These are phyloP conservation scores for Coptodon rendalli DNA, from an alignment of 2,113 vertebrate species.

Conservation along the genomic window DNA sequence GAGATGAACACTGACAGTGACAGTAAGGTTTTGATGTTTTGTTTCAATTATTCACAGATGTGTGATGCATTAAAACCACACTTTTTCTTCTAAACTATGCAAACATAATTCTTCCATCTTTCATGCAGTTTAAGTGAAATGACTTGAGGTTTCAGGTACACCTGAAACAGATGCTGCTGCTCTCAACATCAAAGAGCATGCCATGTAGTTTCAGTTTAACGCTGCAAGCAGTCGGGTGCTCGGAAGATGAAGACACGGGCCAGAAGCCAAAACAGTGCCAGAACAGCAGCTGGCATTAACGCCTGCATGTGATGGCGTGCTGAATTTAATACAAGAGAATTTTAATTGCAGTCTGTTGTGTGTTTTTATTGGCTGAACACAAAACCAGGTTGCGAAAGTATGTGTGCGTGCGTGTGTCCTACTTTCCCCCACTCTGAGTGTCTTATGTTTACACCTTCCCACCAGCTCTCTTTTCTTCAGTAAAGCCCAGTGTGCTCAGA, in stretches of 20 bases:
- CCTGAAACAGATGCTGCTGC: neutral
- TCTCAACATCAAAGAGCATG: neutral
- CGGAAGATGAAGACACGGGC: constrained; percentile 1
- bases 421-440: neutral
- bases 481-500: neutral
- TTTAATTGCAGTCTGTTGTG: neutral
- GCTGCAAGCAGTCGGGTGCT: neutral
- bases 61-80: neutral
- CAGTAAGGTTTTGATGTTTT: neutral
- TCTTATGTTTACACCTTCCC: neutral
- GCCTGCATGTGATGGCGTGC: neutral
- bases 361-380: neutral
- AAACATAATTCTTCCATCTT: neutral
- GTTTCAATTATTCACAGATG: neutral
- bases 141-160: neutral
- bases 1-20: neutral
- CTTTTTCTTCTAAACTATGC: neutral
- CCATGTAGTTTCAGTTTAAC: neutral
- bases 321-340: neutral
- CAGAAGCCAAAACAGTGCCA: neutral
- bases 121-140: neutral
- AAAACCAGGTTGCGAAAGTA: neutral
- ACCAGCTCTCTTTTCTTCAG: neutral
- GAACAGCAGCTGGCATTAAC: neutral
- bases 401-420: neutral